A percentile compares a stretch with the other conserved stretches of the same genome.
phyloP scores from a whole-genome alignment of 30 jellyfish, hydroid and myxozoan species.

The Catostylus mosaicus region DNA sequence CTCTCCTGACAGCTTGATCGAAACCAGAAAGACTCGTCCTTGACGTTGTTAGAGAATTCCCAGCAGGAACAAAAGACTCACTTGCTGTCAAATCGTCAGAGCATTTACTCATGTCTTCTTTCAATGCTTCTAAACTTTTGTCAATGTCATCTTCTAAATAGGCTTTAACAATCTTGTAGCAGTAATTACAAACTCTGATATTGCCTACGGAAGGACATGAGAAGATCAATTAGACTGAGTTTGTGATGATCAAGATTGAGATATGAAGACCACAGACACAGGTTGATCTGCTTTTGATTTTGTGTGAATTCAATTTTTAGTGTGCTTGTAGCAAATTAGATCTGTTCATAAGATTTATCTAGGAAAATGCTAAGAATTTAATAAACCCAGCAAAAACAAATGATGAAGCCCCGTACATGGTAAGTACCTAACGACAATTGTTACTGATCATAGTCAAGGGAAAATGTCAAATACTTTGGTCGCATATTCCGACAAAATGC shows the following conservation, averaged over 20 bases:
- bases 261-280: neutral
- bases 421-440: too few relatives aligned
- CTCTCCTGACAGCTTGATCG: conserved; percentile 50
- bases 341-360: too few relatives aligned
- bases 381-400: too few relatives aligned
- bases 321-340: too few relatives aligned
- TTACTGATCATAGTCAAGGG: too few relatives aligned
- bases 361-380: too few relatives aligned
- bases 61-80: conserved; percentile 62
- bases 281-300: too few relatives aligned
- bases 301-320: too few relatives aligned
- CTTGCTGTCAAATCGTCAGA: conserved; percentile 48
- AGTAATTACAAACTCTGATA: conserved; percentile 94
- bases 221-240: too few relatives aligned
- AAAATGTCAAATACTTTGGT: too few relatives aligned
- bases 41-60: conserved; percentile 74
- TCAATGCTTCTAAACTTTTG: conserved; percentile 85
- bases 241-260: neutral
- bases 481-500: too few relatives aligned
- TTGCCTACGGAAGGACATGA: conserved; percentile 59
- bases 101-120: conserved; percentile 72
- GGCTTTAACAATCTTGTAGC: conserved; percentile 90
- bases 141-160: conserved; percentile 85
- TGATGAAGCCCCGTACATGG: too few relatives aligned
- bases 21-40: conserved; percentile 58